Base-by-base conservation (phyloP, 1,140 invertebrate genomes). In the Drosophila baimaii region DNA sequence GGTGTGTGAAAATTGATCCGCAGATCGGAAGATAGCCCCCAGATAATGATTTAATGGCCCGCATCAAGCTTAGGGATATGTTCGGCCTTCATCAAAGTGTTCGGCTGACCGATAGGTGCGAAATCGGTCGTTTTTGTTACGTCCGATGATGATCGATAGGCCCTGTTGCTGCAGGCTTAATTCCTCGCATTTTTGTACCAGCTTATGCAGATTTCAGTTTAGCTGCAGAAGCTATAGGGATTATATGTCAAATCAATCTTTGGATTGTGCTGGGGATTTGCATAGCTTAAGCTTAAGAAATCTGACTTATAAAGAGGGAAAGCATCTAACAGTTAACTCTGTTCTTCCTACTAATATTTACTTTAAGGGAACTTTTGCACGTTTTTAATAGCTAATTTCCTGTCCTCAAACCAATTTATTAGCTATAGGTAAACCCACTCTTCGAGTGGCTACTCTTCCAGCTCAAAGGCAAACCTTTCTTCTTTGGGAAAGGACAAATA, bases 1-100 rank as follows among this genome's bases (percentile, higher is more conserved):
- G 83, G 84, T 86, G 83, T 88, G 83, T 86, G 83, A 83, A 89
- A 86, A 86, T 88, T 79, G 79, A 71, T 62, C 62, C 79, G 77
- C 58, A 63, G 51, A 49, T 70, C 57, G 59, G n/a, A 46, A 58
- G 54, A 70, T 72, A 54, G 55, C 44, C 41, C 33, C 54, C 31
- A 62, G 69, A 73, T 62, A 59, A 39, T 77, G 73, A 77, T 77
- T 77, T 77, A 77, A 77, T 77, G 62, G 73, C 73, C 73, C 72
- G 73, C 62, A 77, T 68, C 52, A 77, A 68, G 62, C 63, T 77
- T 77, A 59, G 73, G 73, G 72, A 68, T 77, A 33, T 37, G 51
- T 68, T 23, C 21, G 46, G n/a, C 58, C 37, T 49, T 59, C 58
- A 70, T 70, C 77, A 62, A 66, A 56, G 51, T 49, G 43, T 44